A percentile compares a stretch with the other conserved stretches of the same genome.
phyloP scores from a whole-genome alignment of 2,888 invertebrate genomes.

The Amiota communis region DNA sequence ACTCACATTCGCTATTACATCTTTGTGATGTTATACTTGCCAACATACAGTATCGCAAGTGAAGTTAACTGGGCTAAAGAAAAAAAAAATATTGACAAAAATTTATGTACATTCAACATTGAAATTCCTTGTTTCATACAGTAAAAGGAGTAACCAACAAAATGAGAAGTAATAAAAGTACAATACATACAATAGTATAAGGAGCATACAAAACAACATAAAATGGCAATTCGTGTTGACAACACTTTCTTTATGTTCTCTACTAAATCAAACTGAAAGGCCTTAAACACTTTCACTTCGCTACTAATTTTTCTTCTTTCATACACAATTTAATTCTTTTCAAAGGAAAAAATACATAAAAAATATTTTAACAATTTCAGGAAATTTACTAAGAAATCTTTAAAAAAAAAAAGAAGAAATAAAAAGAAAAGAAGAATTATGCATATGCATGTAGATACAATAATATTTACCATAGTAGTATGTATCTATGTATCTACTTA shows the following conservation, averaged over 20 bases:
- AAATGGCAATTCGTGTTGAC: constrained; percentile 11
- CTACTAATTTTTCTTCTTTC: too few species aligned
- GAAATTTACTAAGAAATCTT: background rate
- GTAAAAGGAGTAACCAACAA: too few species aligned
- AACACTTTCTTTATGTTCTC: constrained; percentile 1
- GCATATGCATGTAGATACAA: background rate
- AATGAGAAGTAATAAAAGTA: background rate
- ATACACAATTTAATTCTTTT: too few species aligned
- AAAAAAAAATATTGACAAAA: too few species aligned
- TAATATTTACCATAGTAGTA: background rate
- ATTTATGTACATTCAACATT: too few species aligned
- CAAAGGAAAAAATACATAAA: background rate
- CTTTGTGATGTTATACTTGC: too few species aligned
- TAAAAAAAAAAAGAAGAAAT: background rate
- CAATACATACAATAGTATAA: background rate
- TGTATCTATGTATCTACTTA: background rate
- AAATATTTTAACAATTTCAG: constrained; percentile 15
- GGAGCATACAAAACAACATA: constrained; percentile 1
- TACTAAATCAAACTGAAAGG: constrained; percentile 8
- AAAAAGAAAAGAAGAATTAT: background rate
- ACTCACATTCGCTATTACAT: too few species aligned
- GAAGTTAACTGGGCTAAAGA: too few species aligned
- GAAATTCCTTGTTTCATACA: too few species aligned
- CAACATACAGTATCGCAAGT: too few species aligned
- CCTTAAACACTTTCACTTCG: constrained; percentile 5